Percentiles rank a stretch among this genome's conserved stretches.
These are phyloP conservation scores for Phalanger gymnotis DNA, from an alignment of 2,797 vertebrate species.

Conservation along the genomic window DNA sequence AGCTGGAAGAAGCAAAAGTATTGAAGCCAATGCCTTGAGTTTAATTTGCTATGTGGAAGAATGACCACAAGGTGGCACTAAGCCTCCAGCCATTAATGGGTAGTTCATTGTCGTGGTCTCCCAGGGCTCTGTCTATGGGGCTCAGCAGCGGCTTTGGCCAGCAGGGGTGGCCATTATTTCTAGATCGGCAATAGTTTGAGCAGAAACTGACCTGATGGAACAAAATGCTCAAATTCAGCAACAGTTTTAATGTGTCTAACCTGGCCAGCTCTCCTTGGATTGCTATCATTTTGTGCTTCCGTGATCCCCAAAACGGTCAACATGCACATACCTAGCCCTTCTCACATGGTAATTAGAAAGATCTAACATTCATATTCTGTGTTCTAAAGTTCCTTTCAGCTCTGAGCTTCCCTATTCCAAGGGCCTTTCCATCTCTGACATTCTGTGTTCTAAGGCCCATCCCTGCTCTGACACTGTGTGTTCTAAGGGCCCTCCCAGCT, in stretches of 20 bases:
- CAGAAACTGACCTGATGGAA: neutral
- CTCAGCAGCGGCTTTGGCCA: neutral
- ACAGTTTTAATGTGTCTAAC: neutral
- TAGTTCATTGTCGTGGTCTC: neutral
- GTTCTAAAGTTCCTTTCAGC: neutral
- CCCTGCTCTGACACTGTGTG: too few species aligned
- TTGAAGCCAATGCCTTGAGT: neutral
- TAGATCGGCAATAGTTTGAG: neutral
- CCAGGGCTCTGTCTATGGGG: neutral
- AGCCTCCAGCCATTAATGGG: neutral
- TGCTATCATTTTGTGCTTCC: neutral
- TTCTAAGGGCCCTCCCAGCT: too few species aligned
- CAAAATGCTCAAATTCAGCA: neutral
- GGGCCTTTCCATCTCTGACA: too few species aligned
- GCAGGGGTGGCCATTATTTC: neutral
- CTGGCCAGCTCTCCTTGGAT: neutral
- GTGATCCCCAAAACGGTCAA: neutral
- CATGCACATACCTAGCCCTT: neutral
- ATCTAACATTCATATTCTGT: neutral
- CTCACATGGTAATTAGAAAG: neutral
- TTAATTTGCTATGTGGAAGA: neutral
- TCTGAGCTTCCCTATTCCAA: neutral
- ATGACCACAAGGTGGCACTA: neutral
- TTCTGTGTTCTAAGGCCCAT: too few species aligned
- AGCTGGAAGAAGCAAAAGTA: neutral